Conservation (phyloP, 2,113 vertebrate species). For the Tragelaphus imberbis region DNA sequence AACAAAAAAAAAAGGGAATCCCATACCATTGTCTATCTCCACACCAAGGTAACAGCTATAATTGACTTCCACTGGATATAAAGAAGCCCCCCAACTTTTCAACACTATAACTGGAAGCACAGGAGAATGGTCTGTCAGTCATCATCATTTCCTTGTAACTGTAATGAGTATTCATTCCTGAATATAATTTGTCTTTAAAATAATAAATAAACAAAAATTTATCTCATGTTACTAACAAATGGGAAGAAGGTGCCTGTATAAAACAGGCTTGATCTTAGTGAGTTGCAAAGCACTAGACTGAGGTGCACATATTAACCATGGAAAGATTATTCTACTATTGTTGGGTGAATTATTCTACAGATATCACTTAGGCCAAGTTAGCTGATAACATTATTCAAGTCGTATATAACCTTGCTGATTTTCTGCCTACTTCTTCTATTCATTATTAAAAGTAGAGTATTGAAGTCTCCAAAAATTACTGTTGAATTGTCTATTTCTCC, state of each 20-base stretch:
- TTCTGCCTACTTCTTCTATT: neutral
- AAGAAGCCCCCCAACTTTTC: neutral
- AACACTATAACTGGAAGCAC: constrained; percentile 6
- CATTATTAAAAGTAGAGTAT: constrained; percentile 7
- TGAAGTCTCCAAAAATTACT: neutral
- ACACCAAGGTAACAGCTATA: neutral
- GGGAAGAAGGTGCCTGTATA: constrained; percentile 46
- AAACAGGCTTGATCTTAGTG: constrained; percentile 42
- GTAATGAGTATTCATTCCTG: constrained; percentile 51
- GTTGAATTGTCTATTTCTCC: neutral
- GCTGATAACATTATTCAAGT: neutral
- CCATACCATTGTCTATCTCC: neutral
- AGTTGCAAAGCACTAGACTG: constrained; percentile 47
- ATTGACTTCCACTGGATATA: neutral
- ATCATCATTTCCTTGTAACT: constrained; percentile 6
- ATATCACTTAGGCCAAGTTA: neutral
- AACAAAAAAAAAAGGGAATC: neutral
- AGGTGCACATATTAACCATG: neutral
- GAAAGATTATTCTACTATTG: neutral
- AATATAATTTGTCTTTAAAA: constrained; percentile 50
- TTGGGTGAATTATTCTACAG: neutral
- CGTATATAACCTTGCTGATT: neutral
- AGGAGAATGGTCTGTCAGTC: neutral
- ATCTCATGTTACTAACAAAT: constrained; percentile 51
- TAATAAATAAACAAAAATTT: constrained; percentile 37